Evolutionary conservation across 2,797 vertebrate genomes (phyloP), one percentile per base, ranked within the genome.

Genomic region (Clarias laeviceps): DNA sequence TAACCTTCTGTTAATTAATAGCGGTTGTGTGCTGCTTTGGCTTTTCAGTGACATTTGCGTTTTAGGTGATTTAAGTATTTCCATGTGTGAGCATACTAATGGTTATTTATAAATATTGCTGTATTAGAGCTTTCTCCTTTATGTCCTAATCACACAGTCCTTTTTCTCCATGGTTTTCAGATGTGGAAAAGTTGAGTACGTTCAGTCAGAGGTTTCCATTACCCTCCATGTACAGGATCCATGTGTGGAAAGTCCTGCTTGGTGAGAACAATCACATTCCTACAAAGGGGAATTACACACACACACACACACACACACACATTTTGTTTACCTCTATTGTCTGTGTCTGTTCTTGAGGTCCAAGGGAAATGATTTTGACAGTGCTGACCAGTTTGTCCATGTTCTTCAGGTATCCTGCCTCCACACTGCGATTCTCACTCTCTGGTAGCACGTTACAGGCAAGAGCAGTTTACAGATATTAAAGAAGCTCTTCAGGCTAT

Each of bases 141-240:
- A 27, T 40, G 54, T 80, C n/a, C 5, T 70, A 66, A n/a, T 81
- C 29, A 45, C 15, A 57, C 34, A 24, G 5, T 32, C 22, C 7
- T 7, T 54, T 54, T 65, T 50, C 45, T 34, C n/a, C 45, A 64
- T 27, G 72, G 18, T 3, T 78, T 78, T 77, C 91, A 99, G 98
- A 99, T 94, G 91, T 97, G 56, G 98, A 99, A 90, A 99, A 99
- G 90, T 94, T 99, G 90, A 98, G 97, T 89, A 99, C 98, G 0
- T 99, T 99, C 90, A 98, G 97, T 93, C 98, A 99, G 91, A 96
- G 98, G 88, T 99, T 99, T 89, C 98, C 98, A 64, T 96, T 99
- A 61, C 98, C 98, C 0, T 99, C 98, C 61, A 97, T 99, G 97
- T 99, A 99, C 88, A 96, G 98, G 74, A 96, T 96, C 2, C 94